Percentiles rank a stretch among this genome's conserved stretches.
These are phyloP conservation scores for Styela plicata DNA, from an alignment of 23 tunicate species.

Conservation along the genomic window DNA sequence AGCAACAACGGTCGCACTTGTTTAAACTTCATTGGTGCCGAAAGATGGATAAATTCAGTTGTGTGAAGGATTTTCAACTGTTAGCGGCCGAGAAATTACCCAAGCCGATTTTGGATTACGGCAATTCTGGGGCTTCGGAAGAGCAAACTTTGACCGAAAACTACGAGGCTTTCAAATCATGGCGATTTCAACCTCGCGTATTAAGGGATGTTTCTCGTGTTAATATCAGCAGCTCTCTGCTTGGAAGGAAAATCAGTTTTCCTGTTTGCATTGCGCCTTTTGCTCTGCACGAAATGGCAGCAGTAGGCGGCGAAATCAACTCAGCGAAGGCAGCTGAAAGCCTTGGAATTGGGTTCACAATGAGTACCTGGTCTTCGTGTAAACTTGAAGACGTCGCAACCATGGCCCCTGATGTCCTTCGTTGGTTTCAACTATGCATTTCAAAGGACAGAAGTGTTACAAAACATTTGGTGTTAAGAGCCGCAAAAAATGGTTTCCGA, in stretches of 20 bases:
- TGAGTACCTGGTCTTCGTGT: conserved; percentile 71
- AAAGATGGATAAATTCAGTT: conserved; percentile 5
- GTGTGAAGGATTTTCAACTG: conserved; percentile 66
- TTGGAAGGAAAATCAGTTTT: conserved; percentile 45
- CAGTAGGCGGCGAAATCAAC: conserved; percentile 50
- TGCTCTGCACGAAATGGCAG: conserved; percentile 80
- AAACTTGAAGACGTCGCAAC: conserved; percentile 60
- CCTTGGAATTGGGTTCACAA: conserved; percentile 45
- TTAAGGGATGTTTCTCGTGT: too few species aligned
- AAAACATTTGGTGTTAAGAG: conserved; percentile 48
- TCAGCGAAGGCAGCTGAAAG: conserved; percentile 53
- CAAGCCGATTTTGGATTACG: conserved; percentile 51
- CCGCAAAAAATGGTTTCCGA: conserved; percentile 48
- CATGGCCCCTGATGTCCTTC: conserved; percentile 24
- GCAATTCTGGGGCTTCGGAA: conserved; percentile 47
- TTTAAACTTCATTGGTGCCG: too few species aligned
- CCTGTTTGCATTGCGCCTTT: conserved; percentile 72
- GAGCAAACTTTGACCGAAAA: conserved; percentile 74
- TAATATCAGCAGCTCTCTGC: conserved; percentile 42
- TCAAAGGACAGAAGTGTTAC: conserved; percentile 65
- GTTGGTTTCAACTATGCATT: conserved; percentile 67
- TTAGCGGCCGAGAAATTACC: conserved; percentile 37
- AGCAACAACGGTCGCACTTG: too few species aligned
- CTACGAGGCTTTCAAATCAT: conserved; percentile 4
- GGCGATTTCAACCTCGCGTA: conserved; percentile 59